These are phyloP conservation scores for Lithophane socia DNA, from an alignment of 2,888 invertebrate genomes.

Conservation along the genomic window DNA sequence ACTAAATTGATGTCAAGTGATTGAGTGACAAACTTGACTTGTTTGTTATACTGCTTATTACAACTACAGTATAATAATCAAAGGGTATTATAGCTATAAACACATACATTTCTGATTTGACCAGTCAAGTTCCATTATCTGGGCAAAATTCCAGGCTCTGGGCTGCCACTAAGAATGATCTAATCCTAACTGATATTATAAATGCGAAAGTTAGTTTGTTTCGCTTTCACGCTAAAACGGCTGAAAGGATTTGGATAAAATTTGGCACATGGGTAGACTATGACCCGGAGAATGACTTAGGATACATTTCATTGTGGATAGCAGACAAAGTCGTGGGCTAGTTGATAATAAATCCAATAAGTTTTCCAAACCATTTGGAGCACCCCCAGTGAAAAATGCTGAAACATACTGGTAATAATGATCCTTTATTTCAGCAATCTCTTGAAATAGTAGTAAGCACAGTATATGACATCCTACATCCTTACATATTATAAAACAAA, in stretches of 20 bases:
- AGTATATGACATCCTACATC: no score
- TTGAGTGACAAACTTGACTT: neutral
- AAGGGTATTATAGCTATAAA: neutral
- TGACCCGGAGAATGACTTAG: no score
- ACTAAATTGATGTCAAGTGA: constrained; percentile 22
- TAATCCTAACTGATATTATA: no score
- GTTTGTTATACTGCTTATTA: neutral
- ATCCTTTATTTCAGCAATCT: neutral
- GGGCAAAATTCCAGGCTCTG: no score
- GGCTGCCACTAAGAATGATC: neutral
- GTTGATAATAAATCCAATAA: neutral
- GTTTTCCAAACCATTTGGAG: neutral
- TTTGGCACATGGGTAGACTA: no score
- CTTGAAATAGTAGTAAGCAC: no score
- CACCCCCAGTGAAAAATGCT: neutral
- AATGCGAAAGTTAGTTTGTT: no score
- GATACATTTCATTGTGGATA: no score
- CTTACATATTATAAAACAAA: no score
- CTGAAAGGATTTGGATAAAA: no score
- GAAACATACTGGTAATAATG: neutral
- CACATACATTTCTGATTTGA: neutral
- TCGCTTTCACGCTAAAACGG: no score
- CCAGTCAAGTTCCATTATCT: neutral
- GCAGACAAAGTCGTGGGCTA: no score
- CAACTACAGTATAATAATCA: neutral